phyloP scores from a whole-genome alignment of 1,140 invertebrate genomes.

The Phenacoccus solenopsis region DNA sequence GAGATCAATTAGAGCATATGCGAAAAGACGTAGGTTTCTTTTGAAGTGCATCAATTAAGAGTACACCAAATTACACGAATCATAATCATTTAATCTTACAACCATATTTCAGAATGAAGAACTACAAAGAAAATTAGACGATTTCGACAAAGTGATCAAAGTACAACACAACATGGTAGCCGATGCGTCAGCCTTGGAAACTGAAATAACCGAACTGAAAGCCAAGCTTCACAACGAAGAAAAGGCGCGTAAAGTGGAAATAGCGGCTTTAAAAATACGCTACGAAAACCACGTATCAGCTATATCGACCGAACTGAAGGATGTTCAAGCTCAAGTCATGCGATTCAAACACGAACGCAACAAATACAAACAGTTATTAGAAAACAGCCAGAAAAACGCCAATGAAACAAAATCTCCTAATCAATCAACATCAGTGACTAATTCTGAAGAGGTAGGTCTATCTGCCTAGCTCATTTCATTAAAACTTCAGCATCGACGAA shows the following conservation, averaged over 20 bases:
- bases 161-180: conserved; percentile 62
- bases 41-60: conserved; percentile 16
- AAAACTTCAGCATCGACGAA: neutral
- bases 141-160: conserved; percentile 72
- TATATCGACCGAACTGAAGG: conserved; percentile 72
- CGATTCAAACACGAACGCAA: conserved; percentile 79
- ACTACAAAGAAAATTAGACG: conserved; percentile 61
- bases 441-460: neutral
- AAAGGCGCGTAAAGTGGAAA: conserved; percentile 65
- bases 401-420: neutral
- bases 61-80: neutral
- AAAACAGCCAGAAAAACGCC: conserved; percentile 54
- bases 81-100: neutral
- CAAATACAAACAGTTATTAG: conserved; percentile 80
- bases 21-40: conserved; percentile 42
- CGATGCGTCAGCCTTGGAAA: conserved; percentile 56
- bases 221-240: conserved; percentile 57
- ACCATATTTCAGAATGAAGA: conserved; percentile 57
- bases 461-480: neutral
- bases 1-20: conserved; percentile 53
- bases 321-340: conserved; percentile 60
- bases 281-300: conserved; percentile 78
- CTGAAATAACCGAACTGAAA: conserved; percentile 57
- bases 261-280: conserved; percentile 70
- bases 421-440: neutral